Evolutionary conservation across 2,113 vertebrate species (phyloP).

Genomic region (Poeciliopsis turrubarensis): DNA sequence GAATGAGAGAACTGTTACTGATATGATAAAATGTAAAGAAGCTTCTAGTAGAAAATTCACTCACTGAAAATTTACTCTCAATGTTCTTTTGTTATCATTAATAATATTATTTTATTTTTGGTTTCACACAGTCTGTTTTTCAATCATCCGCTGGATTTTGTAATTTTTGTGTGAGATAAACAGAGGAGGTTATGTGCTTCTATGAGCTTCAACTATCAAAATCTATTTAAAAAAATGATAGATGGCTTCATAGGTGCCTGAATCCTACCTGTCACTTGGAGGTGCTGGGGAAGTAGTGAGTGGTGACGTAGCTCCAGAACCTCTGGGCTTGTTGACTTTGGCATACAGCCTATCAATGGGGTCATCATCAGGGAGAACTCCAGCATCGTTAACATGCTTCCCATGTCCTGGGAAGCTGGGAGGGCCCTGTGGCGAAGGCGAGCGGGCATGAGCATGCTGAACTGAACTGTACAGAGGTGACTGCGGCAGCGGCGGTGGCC

Average conservation of each 20-base stretch:
- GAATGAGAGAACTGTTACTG: constrained; percentile 57
- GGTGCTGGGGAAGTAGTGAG: constrained; percentile 71
- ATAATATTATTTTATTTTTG: too few relatives aligned
- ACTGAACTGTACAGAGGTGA: constrained; percentile 45
- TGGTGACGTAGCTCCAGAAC: constrained; percentile 55
- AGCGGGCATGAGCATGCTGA: constrained; percentile 72
- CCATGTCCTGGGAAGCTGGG: constrained; percentile 58
- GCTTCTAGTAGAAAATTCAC: constrained; percentile 38
- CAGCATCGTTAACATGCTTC: constrained; percentile 39
- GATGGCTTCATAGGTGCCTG: not conserved
- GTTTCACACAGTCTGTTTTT: not conserved
- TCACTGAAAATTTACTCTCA: constrained; percentile 18
- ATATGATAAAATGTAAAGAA: constrained; percentile 35
- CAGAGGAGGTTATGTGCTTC: not conserved
- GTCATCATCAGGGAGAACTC: constrained; percentile 82
- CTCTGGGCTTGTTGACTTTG: constrained; percentile 94
- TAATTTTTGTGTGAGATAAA: not conserved
- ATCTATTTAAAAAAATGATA: too few relatives aligned
- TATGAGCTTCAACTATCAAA: not conserved
- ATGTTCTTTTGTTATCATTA: too few relatives aligned
- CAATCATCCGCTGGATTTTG: not conserved
- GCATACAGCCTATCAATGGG: constrained; percentile 91
- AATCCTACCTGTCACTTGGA: constrained; percentile 85
- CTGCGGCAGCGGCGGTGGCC: constrained; percentile 39
- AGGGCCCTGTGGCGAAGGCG: constrained; percentile 74